Evolutionary conservation across 2,113 vertebrate genomes (phyloP).

Genomic region (Leiothrix lutea): DNA sequence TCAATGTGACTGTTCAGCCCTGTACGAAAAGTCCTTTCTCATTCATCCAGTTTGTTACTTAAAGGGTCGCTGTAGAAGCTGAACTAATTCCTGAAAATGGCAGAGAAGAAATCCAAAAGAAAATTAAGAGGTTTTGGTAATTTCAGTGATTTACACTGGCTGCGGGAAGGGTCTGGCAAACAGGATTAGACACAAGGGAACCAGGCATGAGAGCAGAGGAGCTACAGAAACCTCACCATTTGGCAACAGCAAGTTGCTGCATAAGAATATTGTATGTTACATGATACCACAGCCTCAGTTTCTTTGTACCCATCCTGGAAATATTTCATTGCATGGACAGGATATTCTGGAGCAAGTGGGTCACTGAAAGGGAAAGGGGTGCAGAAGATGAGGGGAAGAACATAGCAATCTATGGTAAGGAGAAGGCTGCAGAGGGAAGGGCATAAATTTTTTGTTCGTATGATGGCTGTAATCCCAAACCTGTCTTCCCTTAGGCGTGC

Average conservation of each 20-base stretch:
- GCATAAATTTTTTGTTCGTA: not conserved
- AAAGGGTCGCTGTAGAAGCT: not conserved
- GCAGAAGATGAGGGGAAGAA: not conserved
- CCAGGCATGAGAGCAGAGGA: not conserved
- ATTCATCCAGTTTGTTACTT: not conserved
- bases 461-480: constrained; percentile 17
- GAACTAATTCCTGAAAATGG: not conserved
- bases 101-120: not conserved
- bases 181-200: not conserved
- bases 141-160: not conserved
- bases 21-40: not conserved
- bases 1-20: not conserved
- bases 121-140: not conserved
- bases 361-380: not conserved
- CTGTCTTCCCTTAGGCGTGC: constrained; percentile 9
- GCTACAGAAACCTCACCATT: not conserved
- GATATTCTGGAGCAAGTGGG: not conserved
- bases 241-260: not conserved
- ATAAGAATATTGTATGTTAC: not conserved
- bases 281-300: not conserved
- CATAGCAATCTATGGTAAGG: not conserved
- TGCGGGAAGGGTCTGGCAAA: not conserved
- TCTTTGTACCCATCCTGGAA: not conserved
- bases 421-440: not conserved
- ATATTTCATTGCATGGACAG: not conserved